Evolutionary conservation across 2,113 vertebrate genomes (phyloP), one percentile per base, ranked within the genome.

Genomic region (Bufo gargarizans): DNA sequence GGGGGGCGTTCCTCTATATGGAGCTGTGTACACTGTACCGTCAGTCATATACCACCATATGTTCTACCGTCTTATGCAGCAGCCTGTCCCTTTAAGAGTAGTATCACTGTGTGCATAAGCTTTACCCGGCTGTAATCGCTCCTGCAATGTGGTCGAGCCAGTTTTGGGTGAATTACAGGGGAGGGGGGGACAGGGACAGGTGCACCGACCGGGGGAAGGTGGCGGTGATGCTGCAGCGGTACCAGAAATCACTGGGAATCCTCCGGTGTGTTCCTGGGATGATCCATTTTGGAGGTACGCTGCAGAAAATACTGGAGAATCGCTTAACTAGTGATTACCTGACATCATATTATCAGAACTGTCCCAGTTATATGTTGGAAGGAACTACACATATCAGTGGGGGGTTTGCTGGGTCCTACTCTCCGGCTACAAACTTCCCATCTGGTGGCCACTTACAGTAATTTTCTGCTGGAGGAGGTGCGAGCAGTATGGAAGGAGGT

Each of bases 111-210:
- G 2, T 50, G 72, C 1, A 47, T 3, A 49, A 50, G 47, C 16
- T 50, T 50, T 17, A 19, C 45, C 47, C 69, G 50, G 72, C 45
- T 50, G 72, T 76, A 50, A 76, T 49, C 72, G 49, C 45, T 7
- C 20, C 72, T 76, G 72, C 47, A 76, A 76, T 76, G 72, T 76
- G 72, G 72, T 76, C 72, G 12, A 9, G 72, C 72, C 72, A 47
- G 72, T 76, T 33, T 33, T 17, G 16, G 45, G 72, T 49, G 14
- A 17, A 72, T 11, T 12, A 12, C 8, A 19, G 65, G n/a, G 67
- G 12, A 3, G 69, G 16, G 14, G n/a, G n/a, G n/a, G n/a, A n/a
- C n/a, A n/a, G n/a, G n/a, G 13, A 72, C 69, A 72, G 69, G 33
- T 72, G 69, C 2, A 47, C 33, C 0, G 8, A n/a, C 59, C 43